Evolutionary conservation across 2,797 vertebrate species (phyloP), one percentile per base, ranked within the genome.

Genomic region (Pempheris klunzingeri): DNA sequence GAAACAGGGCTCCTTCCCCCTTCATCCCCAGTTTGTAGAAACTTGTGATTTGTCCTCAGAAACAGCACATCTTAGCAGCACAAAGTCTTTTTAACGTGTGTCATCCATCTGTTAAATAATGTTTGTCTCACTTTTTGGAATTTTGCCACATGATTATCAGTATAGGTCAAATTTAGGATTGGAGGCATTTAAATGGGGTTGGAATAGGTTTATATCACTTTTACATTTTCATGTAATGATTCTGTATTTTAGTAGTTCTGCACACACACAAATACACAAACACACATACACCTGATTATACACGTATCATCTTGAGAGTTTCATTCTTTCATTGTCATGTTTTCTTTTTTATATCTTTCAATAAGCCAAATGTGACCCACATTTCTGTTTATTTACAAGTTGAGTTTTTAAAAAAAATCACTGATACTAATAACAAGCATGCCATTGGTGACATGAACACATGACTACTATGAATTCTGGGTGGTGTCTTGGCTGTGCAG

Each of bases 51-150:
- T 77, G 78, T 92, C 85, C 85, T 91, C 81, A 84, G 82, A 94
- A 93, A 91, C 85, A 86, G 91, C 91, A 92, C 88, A 92, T 91
- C 80, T 86, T 88, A 89, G 86, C 88, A 93, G 90, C 89, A 92
- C 91, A 92, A 92, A 78, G 77, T 90, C 79, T 90, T 90, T 90
- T 85, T 64, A 73, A 81, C 2, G 20, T 78, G 71, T 87, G 36
- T 81, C 78, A 82, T 83, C 36, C 4, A 65, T 88, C 79, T 78
- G 57, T 89, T 71, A 15, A 70, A 70, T 52, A 30, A 69, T 59
- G 44, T 60, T 81, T 77, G 80, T 87, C 76, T 83, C 87, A 87
- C 82, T 75, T 89, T 84, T 72, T 73, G 54, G 50, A 81, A 62
- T 84, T 82, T 84, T 83, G 69, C 47, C 86, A 91, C 78, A 63